phyloP scores from a whole-genome alignment of 2,797 vertebrate genomes.

The Lateolabrax maculatus region DNA sequence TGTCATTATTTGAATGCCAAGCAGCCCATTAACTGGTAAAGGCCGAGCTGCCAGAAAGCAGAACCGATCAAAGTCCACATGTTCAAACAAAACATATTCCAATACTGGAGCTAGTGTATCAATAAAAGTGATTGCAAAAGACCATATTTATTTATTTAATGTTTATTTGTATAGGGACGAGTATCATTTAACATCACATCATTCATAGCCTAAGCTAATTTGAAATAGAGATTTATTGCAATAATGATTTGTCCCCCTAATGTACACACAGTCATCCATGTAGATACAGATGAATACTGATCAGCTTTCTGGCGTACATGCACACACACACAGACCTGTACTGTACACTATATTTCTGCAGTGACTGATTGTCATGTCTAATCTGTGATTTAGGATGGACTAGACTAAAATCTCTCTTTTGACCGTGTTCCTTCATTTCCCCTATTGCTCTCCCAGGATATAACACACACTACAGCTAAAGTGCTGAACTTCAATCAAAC shows the following conservation, averaged over 20 bases:
- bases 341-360: not conserved
- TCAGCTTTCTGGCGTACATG: not conserved
- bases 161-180: no score
- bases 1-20: slow-evolving; percentile 7
- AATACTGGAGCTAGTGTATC: not conserved
- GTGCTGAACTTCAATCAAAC: slow-evolving; percentile 15
- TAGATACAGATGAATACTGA: not conserved
- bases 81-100: not conserved
- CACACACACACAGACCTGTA: not conserved
- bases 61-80: not conserved
- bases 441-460: not conserved
- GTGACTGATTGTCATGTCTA: not conserved
- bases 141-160: no score
- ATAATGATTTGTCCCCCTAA: slow-evolving; percentile 2
- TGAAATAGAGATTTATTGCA: no score
- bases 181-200: no score
- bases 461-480: not conserved
- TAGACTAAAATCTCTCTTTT: not conserved
- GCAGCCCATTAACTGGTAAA: not conserved
- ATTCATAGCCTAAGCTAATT: no score
- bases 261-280: not conserved
- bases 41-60: not conserved
- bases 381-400: not conserved
- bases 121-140: not conserved
- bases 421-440: not conserved